Evolutionary conservation across 2,797 vertebrate species (phyloP).

Genomic region (Spinus pinus): DNA sequence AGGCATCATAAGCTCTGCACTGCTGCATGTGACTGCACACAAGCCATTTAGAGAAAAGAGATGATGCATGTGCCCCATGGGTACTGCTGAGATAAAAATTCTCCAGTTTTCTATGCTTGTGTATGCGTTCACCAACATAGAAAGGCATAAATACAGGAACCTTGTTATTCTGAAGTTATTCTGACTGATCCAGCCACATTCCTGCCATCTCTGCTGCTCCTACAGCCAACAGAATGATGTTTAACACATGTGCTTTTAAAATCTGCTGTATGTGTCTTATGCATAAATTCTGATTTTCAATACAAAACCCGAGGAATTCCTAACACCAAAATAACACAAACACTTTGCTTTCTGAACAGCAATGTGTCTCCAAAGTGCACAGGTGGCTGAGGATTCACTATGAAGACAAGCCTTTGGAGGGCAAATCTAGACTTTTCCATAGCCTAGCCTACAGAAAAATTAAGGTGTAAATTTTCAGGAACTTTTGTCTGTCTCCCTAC

Average conservation of each 20-base stretch:
- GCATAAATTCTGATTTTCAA: neutral
- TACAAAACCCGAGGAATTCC: accelerated
- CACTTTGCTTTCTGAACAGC: neutral
- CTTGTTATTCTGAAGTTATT: neutral
- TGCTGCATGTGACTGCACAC: neutral
- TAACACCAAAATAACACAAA: neutral
- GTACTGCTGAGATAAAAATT: neutral
- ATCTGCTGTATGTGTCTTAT: neutral
- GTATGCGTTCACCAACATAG: neutral
- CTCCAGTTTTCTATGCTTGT: neutral
- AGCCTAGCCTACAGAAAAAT: neutral
- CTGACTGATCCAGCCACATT: neutral
- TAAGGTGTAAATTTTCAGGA: neutral
- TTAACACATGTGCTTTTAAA: neutral
- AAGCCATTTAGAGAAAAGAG: neutral
- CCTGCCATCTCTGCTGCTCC: neutral
- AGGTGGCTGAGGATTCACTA: neutral
- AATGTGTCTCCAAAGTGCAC: neutral
- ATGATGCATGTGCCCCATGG: neutral
- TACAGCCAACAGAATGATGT: neutral
- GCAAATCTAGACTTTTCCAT: neutral
- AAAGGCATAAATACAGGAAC: neutral
- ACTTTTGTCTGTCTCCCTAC: neutral
- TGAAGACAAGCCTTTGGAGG: neutral
- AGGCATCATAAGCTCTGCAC: neutral